Base-by-base conservation (phyloP, 2,797 vertebrate genomes). In the Lindbergichthys nudifrons region DNA sequence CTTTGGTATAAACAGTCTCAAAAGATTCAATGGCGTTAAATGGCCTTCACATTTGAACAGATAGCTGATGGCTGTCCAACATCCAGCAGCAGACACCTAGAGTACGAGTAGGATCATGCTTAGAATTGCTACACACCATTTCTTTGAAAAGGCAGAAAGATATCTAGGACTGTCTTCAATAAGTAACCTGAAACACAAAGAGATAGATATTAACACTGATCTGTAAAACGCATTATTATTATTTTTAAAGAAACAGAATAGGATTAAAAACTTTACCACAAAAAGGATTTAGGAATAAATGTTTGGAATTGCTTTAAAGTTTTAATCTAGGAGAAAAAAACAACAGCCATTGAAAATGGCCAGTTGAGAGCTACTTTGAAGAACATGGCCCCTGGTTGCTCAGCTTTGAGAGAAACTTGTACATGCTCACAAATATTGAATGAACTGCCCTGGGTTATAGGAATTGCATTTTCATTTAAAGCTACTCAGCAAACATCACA, bases 381-480 rank as follows among this genome's bases (percentile, higher is more conserved):
- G 58, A 84, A 70, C 65, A 73, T 18, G 1, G 68, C 75, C 62
- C 12, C 63, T 70, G 41, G 73, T 83, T 85, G 56, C 64, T 73
- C 50, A 58, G 73, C 73, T 86, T 32, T 76, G 45, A 80, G 56
- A 83, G 69, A 76, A 84, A 82, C 78, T 64, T 75, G 84, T 62
- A 80, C 73, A 82, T 70, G 70, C 84, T 86, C 80, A 84, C 82
- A 85, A 80, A 87, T 83, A 87, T 64, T 85, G 80, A 83, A 91
- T 82, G 65, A 85, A 82, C 70, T 71, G 85, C 89, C 86, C 32
- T 61, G 26, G 88, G 87, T 90, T 80, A 87, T 16, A 85, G 54
- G 57, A 86, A 87, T 66, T 81, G 75, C 80, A 86, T 86, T 90
- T 73, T 85, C 83, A 77, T 89, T 89, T 83, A 83, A 89, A 92